Evolutionary conservation across 2,888 invertebrate genomes (phyloP).

Genomic region (Tipula confusa): DNA sequence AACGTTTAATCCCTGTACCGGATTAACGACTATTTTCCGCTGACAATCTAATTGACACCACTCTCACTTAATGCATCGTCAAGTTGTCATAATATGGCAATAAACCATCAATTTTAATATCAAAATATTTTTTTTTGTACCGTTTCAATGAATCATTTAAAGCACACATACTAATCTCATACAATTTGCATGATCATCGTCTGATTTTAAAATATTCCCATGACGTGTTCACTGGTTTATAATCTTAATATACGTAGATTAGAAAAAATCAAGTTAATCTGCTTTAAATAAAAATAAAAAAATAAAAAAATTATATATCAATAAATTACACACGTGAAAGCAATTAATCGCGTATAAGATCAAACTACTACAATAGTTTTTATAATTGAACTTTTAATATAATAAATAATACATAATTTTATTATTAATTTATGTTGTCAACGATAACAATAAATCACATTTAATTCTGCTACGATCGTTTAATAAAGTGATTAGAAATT

Average conservation of each 20-base stretch:
- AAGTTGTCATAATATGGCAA: no score
- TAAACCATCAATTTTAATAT: no score
- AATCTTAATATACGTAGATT: no score
- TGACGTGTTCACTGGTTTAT: not conserved
- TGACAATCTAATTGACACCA: no score
- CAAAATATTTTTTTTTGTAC: no score
- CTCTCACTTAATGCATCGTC: no score
- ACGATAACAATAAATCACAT: not conserved
- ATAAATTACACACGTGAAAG: not conserved
- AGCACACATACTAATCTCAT: not conserved
- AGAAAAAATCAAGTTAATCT: not conserved
- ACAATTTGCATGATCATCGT: not conserved
- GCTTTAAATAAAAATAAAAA: no score
- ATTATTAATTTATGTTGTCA: no score
- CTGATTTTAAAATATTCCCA: not conserved
- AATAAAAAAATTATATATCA: no score
- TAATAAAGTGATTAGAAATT: not conserved
- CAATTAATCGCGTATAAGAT: not conserved
- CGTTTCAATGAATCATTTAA: no score
- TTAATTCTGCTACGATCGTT: not conserved
- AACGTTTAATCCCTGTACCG: no score
- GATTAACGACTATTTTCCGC: no score
- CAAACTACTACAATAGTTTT: not conserved
- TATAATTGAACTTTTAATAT: not conserved
- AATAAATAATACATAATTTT: not conserved